Conservation (phyloP, 2,797 vertebrate species). For the Enteromius thamalakanensis region DNA sequence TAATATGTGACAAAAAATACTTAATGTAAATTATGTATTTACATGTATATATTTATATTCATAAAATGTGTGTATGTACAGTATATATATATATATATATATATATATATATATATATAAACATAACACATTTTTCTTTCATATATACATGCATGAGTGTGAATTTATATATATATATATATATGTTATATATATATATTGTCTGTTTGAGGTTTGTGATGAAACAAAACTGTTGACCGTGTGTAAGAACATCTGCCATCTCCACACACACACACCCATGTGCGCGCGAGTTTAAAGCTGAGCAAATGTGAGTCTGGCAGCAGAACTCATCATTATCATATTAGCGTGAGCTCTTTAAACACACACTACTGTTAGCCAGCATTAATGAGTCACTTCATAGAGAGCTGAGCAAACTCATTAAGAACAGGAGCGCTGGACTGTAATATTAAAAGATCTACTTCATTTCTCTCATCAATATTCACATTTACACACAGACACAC, state of each 20-base stretch:
- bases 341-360: constrained; percentile 14
- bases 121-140: too few species aligned
- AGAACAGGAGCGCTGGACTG: not conserved
- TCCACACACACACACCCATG: not conserved
- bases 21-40: too few species aligned
- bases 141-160: too few species aligned
- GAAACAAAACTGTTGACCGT: not conserved
- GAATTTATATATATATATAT: too few species aligned
- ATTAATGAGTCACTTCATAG: constrained; percentile 18
- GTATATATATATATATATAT: too few species aligned
- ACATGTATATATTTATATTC: too few species aligned
- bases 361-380: not conserved
- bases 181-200: too few species aligned
- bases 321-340: constrained; percentile 4
- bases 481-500: not conserved
- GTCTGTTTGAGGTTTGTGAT: not conserved
- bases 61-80: too few species aligned
- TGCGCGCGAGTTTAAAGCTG: not conserved
- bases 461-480: not conserved
- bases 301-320: not conserved
- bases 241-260: constrained; percentile 1
- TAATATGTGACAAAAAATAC: too few species aligned
- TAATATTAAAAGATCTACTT: not conserved
- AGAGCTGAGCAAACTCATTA: constrained; percentile 3
- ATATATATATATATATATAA: too few species aligned